phyloP scores from a whole-genome alignment of 2,797 vertebrate species.

The Sternarchorhynchus goeldii region DNA sequence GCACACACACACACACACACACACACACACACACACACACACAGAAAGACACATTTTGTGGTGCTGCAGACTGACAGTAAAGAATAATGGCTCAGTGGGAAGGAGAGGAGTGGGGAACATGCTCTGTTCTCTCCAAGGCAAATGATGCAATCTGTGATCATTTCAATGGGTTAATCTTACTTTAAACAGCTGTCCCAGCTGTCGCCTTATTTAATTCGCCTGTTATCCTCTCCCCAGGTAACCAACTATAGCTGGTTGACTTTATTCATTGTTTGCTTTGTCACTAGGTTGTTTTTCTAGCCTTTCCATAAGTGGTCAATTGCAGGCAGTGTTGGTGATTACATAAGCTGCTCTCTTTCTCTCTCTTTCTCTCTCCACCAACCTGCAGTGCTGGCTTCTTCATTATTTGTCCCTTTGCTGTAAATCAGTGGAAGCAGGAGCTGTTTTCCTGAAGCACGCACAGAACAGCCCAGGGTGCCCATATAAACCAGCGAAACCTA shows the following conservation, averaged over 20 bases:
- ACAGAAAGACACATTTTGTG: too few relatives aligned
- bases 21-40: too few relatives aligned
- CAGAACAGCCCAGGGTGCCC: conserved; percentile 14
- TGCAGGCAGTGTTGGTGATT: neutral
- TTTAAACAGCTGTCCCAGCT: neutral
- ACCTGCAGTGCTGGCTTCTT: conserved; percentile 14
- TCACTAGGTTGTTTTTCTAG: neutral
- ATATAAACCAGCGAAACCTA: conserved; percentile 23
- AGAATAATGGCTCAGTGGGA: neutral
- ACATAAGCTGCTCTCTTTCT: neutral
- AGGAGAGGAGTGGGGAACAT: neutral
- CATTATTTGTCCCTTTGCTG: conserved; percentile 15
- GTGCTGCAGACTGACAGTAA: neutral
- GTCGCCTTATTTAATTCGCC: neutral
- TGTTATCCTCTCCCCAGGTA: conserved; percentile 6
- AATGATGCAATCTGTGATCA: conserved; percentile 8
- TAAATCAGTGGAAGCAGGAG: conserved; percentile 37
- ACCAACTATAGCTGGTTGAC: neutral
- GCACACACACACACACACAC: too few relatives aligned
- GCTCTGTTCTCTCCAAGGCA: conserved; percentile 1
- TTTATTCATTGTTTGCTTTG: neutral
- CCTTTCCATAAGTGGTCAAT: neutral
- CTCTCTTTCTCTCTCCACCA: neutral
- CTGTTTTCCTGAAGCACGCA: neutral
- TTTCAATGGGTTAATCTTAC: conserved; percentile 13